Evolutionary conservation across 1,140 invertebrate genomes (phyloP).

Genomic region (Planococcus citri): DNA sequence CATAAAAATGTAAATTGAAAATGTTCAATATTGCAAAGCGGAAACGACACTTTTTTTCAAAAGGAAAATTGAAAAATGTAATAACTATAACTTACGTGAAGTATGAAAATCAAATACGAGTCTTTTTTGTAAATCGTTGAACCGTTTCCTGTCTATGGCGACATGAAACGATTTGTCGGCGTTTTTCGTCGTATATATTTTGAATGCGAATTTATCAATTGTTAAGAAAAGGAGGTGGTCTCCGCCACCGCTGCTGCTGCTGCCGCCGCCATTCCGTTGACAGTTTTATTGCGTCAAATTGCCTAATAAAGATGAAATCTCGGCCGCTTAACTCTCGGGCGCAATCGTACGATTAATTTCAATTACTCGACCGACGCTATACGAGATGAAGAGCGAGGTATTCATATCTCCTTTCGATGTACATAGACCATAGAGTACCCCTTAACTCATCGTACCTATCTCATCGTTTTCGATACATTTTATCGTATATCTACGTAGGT

Average conservation of each 20-base stretch:
- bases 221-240: neutral
- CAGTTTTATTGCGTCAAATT: slow-evolving; percentile 1
- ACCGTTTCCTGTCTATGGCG: slow-evolving; percentile 1
- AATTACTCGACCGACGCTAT: neutral
- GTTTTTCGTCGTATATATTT: neutral
- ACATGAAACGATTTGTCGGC: neutral
- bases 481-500: too few relatives aligned
- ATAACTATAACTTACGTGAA: slow-evolving; percentile 16
- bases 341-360: neutral
- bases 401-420: too few relatives aligned
- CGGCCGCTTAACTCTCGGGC: neutral
- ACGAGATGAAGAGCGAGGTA: too few relatives aligned
- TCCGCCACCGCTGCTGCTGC: too few relatives aligned
- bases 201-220: neutral
- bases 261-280: neutral
- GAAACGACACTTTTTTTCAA: slow-evolving; percentile 14
- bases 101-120: slow-evolving; percentile 18
- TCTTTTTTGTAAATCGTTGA: slow-evolving; percentile 11
- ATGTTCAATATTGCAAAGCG: slow-evolving; percentile 15
- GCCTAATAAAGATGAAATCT: neutral
- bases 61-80: slow-evolving; percentile 15
- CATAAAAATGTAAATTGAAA: slow-evolving; percentile 16
- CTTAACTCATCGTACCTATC: too few relatives aligned
- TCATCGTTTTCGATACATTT: too few relatives aligned
- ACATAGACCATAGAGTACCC: too few relatives aligned